Conservation (phyloP, 1,140 invertebrate species). For the Bemisia tabaci region DNA sequence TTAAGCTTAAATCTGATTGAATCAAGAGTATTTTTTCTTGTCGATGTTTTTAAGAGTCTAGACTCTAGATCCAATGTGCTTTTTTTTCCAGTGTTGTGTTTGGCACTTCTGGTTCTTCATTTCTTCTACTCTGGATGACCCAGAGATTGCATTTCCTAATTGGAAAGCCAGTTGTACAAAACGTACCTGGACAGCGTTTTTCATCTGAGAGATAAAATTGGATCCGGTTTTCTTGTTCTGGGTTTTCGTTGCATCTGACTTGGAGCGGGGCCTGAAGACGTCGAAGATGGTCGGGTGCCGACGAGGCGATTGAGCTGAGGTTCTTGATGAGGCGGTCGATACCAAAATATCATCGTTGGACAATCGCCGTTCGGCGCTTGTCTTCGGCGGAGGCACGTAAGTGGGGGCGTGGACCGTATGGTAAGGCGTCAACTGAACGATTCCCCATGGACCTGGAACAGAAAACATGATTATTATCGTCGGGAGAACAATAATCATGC, state of each 20-base stretch:
- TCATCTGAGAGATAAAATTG: slow-evolving; percentile 61
- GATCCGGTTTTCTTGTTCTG: slow-evolving; percentile 40
- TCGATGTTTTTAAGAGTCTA: too few species aligned
- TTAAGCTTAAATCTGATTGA: too few species aligned
- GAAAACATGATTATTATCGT: too few species aligned
- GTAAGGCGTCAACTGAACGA: background rate
- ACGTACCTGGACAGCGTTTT: slow-evolving; percentile 58
- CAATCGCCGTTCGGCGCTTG: background rate
- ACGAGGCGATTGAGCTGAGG: slow-evolving; percentile 28
- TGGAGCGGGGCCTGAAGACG: slow-evolving; percentile 65
- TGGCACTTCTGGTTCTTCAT: too few species aligned
- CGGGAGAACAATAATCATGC: too few species aligned
- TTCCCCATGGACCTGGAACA: slow-evolving; percentile 4
- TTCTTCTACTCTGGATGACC: too few species aligned
- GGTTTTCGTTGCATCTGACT: slow-evolving; percentile 53
- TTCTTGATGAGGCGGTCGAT: slow-evolving; percentile 28
- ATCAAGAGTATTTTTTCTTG: too few species aligned
- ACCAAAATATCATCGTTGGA: background rate
- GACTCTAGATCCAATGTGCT: too few species aligned
- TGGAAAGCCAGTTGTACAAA: too few species aligned
- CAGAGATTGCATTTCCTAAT: too few species aligned
- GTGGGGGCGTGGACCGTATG: background rate
- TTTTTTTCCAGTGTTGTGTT: too few species aligned
- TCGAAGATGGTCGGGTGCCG: slow-evolving; percentile 47
- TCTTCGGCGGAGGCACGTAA: background rate